These are phyloP conservation scores for Cervus canadensis DNA, from an alignment of 2,113 vertebrate genomes.

Conservation along the genomic window DNA sequence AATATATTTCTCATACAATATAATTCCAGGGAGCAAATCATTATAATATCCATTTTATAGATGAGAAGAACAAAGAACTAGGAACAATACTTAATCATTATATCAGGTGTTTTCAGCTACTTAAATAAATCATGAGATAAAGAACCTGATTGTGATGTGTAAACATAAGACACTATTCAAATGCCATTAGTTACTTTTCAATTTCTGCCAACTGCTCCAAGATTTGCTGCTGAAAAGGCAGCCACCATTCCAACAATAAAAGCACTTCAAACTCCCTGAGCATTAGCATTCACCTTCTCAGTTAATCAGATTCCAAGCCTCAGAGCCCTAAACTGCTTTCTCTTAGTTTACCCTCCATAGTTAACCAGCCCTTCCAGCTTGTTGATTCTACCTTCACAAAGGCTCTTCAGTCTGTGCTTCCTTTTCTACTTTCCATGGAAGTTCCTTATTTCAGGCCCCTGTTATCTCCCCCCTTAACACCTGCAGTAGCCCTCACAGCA, in stretches of 20 bases:
- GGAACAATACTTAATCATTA: neutral
- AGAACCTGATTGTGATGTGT: neutral
- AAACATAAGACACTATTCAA: neutral
- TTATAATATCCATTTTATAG: neutral
- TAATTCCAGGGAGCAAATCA: neutral
- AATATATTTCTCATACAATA: neutral
- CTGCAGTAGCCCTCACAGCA: neutral
- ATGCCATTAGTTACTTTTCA: neutral
- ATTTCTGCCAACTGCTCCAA: neutral
- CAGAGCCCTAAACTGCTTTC: neutral
- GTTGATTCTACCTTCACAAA: neutral
- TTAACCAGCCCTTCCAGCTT: neutral
- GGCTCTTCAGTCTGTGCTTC: neutral
- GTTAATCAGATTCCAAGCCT: neutral
- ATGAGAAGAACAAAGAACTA: neutral
- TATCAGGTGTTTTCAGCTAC: neutral
- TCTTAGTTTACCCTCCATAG: neutral
- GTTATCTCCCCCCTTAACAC: neutral
- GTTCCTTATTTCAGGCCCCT: neutral
- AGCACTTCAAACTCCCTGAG: neutral
- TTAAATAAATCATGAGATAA: neutral
- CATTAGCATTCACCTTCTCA: neutral
- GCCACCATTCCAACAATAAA: neutral
- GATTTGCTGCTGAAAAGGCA: neutral
- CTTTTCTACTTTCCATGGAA: neutral